A percentile compares a stretch with the other conserved stretches of the same genome.
phyloP scores from a whole-genome alignment of 2,797 vertebrate genomes.

The Gallinago solitaria region DNA sequence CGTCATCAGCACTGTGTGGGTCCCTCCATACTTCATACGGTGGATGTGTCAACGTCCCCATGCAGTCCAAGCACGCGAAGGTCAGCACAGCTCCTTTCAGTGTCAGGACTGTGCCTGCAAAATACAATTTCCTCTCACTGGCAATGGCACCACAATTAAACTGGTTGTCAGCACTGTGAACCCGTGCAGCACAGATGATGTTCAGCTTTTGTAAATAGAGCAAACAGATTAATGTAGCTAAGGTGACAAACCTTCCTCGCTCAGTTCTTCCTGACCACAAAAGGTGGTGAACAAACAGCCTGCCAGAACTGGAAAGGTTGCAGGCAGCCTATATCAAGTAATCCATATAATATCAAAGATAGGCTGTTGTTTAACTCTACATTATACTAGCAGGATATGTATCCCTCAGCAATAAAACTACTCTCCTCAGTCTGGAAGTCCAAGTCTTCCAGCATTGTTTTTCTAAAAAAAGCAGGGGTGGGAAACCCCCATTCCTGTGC shows the following conservation, averaged over 20 bases:
- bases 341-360: neutral
- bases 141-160: neutral
- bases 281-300: neutral
- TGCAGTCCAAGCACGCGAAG: constrained; percentile 90
- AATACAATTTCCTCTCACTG: neutral
- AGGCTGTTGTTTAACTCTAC: neutral
- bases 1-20: constrained; percentile 84
- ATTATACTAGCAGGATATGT: neutral
- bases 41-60: constrained; percentile 85
- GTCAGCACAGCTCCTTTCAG: constrained; percentile 92
- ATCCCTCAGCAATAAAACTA: neutral
- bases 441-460: neutral
- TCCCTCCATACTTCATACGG: constrained; percentile 95
- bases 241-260: neutral
- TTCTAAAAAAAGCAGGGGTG: neutral
- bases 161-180: neutral
- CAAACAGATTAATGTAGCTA: neutral
- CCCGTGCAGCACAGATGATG: neutral
- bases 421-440: neutral
- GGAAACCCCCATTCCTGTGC: neutral
- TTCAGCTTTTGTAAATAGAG: neutral
- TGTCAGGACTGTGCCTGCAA: constrained; percentile 87
- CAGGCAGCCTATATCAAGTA: neutral
- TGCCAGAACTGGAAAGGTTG: neutral
- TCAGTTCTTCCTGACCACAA: neutral